Percentiles rank a stretch among this genome's conserved stretches.
phyloP scores from a whole-genome alignment of 2,888 invertebrate genomes.

The Nymphalis urticae region DNA sequence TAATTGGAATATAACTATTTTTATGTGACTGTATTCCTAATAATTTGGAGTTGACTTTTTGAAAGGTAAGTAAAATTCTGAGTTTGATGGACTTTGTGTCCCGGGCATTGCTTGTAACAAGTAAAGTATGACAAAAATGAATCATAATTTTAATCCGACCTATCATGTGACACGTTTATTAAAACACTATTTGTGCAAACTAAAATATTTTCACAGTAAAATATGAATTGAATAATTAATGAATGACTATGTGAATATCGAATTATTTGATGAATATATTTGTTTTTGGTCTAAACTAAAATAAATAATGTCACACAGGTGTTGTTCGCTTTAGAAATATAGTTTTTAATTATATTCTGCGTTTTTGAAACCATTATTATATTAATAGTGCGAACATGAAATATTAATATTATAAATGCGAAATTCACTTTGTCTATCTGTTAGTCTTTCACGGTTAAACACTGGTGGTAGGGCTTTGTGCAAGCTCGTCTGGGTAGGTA shows the following conservation, averaged over 20 bases:
- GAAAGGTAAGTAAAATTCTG: too few species aligned
- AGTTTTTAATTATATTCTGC: not conserved
- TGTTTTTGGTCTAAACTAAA: not conserved
- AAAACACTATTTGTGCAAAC: not conserved
- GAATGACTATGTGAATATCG: not conserved
- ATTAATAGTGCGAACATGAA: too few species aligned
- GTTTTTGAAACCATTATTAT: not conserved
- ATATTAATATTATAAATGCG: too few species aligned
- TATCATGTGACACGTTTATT: not conserved
- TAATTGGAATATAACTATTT: too few species aligned
- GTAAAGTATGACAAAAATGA: not conserved
- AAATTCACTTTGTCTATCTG: too few species aligned
- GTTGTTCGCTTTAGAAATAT: not conserved
- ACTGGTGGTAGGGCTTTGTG: too few species aligned
- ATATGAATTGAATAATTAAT: slow-evolving; percentile 14
- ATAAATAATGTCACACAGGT: not conserved
- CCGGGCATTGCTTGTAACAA: not conserved
- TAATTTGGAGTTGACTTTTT: too few species aligned
- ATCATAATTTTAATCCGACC: not conserved
- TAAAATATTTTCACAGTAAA: slow-evolving; percentile 3
- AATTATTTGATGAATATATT: not conserved
- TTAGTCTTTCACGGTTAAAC: too few species aligned
- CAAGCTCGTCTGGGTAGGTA: too few species aligned
- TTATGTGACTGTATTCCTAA: too few species aligned
- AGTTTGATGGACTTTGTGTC: not conserved